phyloP scores from a whole-genome alignment of 2,797 vertebrate genomes.

The Anguilla pacifica region DNA sequence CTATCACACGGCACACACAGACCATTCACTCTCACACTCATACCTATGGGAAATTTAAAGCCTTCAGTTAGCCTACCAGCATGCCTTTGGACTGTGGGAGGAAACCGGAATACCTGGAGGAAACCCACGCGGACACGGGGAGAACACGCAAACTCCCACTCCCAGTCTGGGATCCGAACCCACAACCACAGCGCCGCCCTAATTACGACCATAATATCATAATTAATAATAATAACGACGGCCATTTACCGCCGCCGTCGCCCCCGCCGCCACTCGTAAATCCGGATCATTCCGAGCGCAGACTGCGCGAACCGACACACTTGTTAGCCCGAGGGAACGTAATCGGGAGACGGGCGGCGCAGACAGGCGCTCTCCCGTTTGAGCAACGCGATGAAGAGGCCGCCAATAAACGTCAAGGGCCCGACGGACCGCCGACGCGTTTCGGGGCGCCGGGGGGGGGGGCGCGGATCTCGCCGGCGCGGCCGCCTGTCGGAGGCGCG shows the following conservation, averaged over 20 bases:
- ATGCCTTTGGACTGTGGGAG: too few species aligned
- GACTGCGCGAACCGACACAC: background rate
- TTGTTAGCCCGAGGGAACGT: background rate
- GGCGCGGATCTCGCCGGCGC: slow-evolving; percentile 31
- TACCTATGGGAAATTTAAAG: too few species aligned
- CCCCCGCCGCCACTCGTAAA: background rate
- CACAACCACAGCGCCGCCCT: too few species aligned
- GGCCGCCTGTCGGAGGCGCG: background rate
- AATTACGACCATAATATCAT: background rate
- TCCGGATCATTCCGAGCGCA: background rate
- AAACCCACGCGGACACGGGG: too few species aligned
- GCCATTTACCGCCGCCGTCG: background rate
- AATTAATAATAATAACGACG: background rate
- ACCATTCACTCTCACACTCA: too few species aligned
- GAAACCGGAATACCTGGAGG: too few species aligned
- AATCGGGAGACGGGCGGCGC: slow-evolving; percentile 30
- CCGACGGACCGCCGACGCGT: slow-evolving; percentile 24
- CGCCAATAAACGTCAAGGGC: slow-evolving; percentile 36
- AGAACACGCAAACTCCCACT: too few species aligned
- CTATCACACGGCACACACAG: too few species aligned
- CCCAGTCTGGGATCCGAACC: too few species aligned
- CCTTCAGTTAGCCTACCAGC: too few species aligned
- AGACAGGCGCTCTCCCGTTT: slow-evolving; percentile 12
- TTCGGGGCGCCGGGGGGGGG: slow-evolving; percentile 21
- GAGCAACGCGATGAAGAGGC: slow-evolving; percentile 31